Evolutionary conservation across 2,888 invertebrate species (phyloP), one percentile per base, ranked within the genome.

Genomic region (Erannis defoliaria): DNA sequence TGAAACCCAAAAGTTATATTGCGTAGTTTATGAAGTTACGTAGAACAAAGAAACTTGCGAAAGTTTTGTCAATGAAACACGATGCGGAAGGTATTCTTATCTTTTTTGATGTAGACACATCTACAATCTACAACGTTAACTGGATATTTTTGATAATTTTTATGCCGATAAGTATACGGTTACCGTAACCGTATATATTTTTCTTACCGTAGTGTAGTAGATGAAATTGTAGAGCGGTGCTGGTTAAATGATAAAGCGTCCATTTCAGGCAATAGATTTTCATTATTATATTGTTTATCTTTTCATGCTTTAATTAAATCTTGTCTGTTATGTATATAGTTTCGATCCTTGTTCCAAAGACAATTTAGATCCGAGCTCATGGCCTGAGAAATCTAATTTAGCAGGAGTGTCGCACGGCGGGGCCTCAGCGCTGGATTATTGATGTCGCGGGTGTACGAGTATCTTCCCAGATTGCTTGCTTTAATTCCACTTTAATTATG

Each of bases 1-100:
- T 50, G 71, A 67, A 70, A 73, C 78, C 81, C 75, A 69, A 81
- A 84, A 84, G 80, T 85, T 85, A 76, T 80, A 81, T 81, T 77
- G 77, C 75, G 73, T 77, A 75, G 55, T 67, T 50, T 74, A 80
- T 76, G 73, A 77, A 81, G 75, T 81, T 78, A 54, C 62, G 59
- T 67, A 73, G 72, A 76, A 80, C 76, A 77, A 73, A 68, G 75
- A 69, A 74, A 74, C 71, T 78, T 74, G 62, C 61, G 37, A 29
- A 56, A 80, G 74, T 72, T 78, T 71, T 74, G 76, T 77, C 81
- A 82, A 76, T 82, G 80, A 78, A 71, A 67, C 38, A 6, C 43
- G 18, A 50, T 29, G 37, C 40, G n/a, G 19, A 37, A 53, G n/a
- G 10, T 42, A 48, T 53, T 54, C 8, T 45, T 40, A 31, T 53